Evolutionary conservation across 35 echinoderm and acorn worm genomes (phyloP), one percentile per base, ranked within the genome.

Genomic region (Apostichopus japonicus): DNA sequence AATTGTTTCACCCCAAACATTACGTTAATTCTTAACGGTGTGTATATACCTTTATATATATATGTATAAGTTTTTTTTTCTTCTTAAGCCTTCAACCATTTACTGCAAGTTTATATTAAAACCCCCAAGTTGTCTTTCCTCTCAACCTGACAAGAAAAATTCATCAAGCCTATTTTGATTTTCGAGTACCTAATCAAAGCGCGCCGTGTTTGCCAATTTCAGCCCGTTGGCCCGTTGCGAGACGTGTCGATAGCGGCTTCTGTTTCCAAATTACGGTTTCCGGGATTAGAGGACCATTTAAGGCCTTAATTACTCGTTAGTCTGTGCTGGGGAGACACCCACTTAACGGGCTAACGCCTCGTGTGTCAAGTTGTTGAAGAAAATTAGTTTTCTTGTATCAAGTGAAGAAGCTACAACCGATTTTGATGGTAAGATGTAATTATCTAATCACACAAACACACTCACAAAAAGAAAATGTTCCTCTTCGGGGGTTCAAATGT

Each of bases 151-250:
- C 71, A 75, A 75, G 71, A 75, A 75, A 67, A 75, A 75, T 75
- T 75, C 71, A 75, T 75, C 71, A 75, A 75, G 71, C 15, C 71
- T 75, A 75, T 75, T 75, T 19, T 75, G 71, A 19, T 19, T 67
- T 75, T 75, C 71, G 71, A 75, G 71, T 75, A 75, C 71, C 71
- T 75, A 75, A 75, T 75, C 71, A 75, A 75, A 75, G 71, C 71
- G 11, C 13, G 71, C 71, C 71, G 71, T 75, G 71, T 75, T 23
- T 75, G 71, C 17, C 71, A 75, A 75, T 75, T 75, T 19, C 17
- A 75, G 71, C 71, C 71, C 71, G 71, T 75, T 75, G 71, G 71
- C 71, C 71, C 71, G 71, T 75, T 75, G 71, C 33, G 63, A 75
- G 71, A 75, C 71, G 71, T 75, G 71, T 75, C 71, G 16, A 23